phyloP scores from a whole-genome alignment of 2,797 vertebrate genomes.

The Syngnathus rostellatus region DNA sequence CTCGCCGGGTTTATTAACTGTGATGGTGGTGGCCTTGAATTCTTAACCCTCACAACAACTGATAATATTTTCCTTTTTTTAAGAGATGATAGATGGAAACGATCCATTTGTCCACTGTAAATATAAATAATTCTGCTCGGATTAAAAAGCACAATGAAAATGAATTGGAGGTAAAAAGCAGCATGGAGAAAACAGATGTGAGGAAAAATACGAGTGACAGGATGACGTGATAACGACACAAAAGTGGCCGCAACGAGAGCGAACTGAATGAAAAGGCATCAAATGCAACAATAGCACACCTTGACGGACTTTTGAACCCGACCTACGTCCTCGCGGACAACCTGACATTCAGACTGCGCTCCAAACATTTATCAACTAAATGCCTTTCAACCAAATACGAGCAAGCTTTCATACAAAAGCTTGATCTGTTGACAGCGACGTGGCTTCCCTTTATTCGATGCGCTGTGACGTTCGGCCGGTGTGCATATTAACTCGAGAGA shows the following conservation, averaged over 20 bases:
- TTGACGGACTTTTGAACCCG: neutral
- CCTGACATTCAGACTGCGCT: constrained; percentile 25
- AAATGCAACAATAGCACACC: neutral
- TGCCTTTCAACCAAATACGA: constrained; percentile 22
- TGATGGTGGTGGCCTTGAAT: no score
- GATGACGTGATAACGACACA: neutral
- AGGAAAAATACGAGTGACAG: neutral
- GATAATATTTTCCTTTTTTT: no score
- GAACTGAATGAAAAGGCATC: neutral
- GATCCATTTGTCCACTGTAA: no score
- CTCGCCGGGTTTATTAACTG: neutral
- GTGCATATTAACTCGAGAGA: neutral
- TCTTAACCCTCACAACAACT: no score
- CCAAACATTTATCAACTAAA: constrained; percentile 12
- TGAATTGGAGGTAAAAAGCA: neutral
- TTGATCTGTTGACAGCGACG: constrained; percentile 27
- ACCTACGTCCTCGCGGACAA: neutral
- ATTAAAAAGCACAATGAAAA: neutral
- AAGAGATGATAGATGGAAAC: no score
- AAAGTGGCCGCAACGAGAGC: neutral
- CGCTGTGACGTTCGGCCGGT: neutral
- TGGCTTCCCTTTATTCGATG: neutral
- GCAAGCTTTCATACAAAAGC: constrained; percentile 26
- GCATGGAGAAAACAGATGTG: neutral
- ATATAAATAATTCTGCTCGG: neutral